Conservation (phyloP, 2,888 invertebrate genomes). For the Drosophila glabriapex region DNA sequence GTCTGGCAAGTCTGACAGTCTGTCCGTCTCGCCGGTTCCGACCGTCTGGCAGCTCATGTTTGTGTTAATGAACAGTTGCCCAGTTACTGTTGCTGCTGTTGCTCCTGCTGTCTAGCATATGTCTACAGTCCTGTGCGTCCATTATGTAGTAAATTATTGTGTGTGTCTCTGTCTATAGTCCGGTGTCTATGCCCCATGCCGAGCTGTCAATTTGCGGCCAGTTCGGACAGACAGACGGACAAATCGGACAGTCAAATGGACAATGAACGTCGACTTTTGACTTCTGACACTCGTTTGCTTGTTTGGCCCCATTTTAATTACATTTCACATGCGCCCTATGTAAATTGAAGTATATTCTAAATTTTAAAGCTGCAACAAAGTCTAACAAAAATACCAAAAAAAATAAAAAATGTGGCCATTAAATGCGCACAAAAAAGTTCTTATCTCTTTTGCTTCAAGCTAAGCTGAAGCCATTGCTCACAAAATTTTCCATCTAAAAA, state of each 20-base stretch:
- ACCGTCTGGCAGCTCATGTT: slow-evolving; percentile 71
- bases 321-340: slow-evolving; percentile 56
- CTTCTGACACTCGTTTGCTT: slow-evolving; percentile 72
- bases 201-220: slow-evolving; percentile 68
- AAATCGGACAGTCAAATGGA: slow-evolving; percentile 27
- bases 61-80: slow-evolving; percentile 76
- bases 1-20: slow-evolving; percentile 10
- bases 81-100: neutral
- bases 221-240: slow-evolving; percentile 30
- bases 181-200: slow-evolving; percentile 3
- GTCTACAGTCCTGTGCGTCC: slow-evolving; percentile 59
- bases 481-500: slow-evolving; percentile 54
- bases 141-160: slow-evolving; percentile 79
- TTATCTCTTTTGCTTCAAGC: slow-evolving; percentile 60
- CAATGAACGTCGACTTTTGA: slow-evolving; percentile 47
- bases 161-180: slow-evolving; percentile 49
- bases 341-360: slow-evolving; percentile 34
- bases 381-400: slow-evolving; percentile 8
- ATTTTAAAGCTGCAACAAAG: slow-evolving; percentile 55
- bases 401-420: slow-evolving; percentile 23
- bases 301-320: slow-evolving; percentile 68
- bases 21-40: slow-evolving; percentile 19
- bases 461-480: slow-evolving; percentile 46
- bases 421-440: slow-evolving; percentile 70
- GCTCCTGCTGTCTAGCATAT: slow-evolving; percentile 60